Evolutionary conservation across 2,113 vertebrate genomes (phyloP), one percentile per base, ranked within the genome.

Genomic region (Sakesphorus luctuosus): DNA sequence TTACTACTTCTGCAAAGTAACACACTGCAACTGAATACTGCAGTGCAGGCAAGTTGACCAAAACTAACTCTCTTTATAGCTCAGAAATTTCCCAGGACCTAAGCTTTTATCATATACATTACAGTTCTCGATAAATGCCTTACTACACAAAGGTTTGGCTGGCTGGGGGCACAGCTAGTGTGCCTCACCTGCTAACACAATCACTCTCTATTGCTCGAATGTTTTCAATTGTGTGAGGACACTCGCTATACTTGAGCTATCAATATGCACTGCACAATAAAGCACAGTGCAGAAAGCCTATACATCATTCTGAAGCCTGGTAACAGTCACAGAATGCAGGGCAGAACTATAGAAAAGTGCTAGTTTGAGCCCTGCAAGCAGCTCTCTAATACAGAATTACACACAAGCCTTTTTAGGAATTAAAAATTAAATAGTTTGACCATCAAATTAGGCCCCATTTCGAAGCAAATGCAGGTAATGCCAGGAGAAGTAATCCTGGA

Each of bases 151-250:
- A 93, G 38, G 90, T 62, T 62, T 84, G 68, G 89, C 5, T 78
- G 76, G 77, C 93, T 87, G 59, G 79, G 79, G 49, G 68, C 85
- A 81, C 6, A 1, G 76, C 86, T 55, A 44, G 93, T 87, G 91
- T 81, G 86, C 93, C 80, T 95, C 93, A 96, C 89, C 93, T 94
- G 83, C 93, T 93, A 95, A 87, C 93, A 84, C 91, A 97, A 75
- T 89, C 86, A 94, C 61, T 93, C 93, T 90, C 82, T 35, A 52
- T 31, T 80, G 95, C 93, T 94, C 21, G 92, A 96, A 95, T 59
- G 89, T 95, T 97, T 96, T 81, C 96, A 95, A 92, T 93, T 97
- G 96, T 95, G 89, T 94, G 83, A 89, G 94, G 93, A 97, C 89
- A 52, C 91, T 85, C 88, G 0, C 91, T 93, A 84, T 71, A 95